Conservation (phyloP, 1,140 invertebrate genomes). For the Drosophila obscura region DNA sequence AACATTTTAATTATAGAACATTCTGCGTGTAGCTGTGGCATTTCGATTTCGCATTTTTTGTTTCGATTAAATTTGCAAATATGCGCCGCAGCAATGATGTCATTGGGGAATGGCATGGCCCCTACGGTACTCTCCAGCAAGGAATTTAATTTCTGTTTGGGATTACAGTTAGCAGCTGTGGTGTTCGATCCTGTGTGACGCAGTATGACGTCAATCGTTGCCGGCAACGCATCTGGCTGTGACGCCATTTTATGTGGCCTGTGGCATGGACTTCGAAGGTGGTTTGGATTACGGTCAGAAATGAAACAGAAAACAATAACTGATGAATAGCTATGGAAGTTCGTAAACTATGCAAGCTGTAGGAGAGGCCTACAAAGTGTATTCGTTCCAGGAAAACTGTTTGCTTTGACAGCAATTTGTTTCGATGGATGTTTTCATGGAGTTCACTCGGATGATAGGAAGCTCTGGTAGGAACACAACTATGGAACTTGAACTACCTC, state of each 20-base stretch:
- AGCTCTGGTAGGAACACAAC: too few species aligned
- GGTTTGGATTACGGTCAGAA: too few species aligned
- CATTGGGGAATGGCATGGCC: too few species aligned
- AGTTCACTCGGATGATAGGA: too few species aligned
- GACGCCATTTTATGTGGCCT: slow-evolving; percentile 56
- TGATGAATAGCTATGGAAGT: slow-evolving; percentile 5
- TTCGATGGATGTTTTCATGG: too few species aligned
- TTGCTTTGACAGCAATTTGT: too few species aligned
- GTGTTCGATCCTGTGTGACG: slow-evolving; percentile 5
- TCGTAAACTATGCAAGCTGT: too few species aligned
- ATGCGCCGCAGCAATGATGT: slow-evolving; percentile 1
- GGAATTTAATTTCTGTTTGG: slow-evolving; percentile 18
- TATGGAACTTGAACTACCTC: too few species aligned
- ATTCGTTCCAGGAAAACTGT: too few species aligned
- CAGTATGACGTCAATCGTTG: slow-evolving; percentile 36
- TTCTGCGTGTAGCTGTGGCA: slow-evolving; percentile 62
- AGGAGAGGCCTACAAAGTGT: too few species aligned
- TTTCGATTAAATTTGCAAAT: slow-evolving; percentile 58
- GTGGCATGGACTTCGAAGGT: too few species aligned
- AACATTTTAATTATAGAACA: slow-evolving; percentile 68
- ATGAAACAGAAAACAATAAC: slow-evolving; percentile 5
- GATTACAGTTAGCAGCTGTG: slow-evolving; percentile 34
- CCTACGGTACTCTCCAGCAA: not conserved
- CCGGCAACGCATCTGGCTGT: slow-evolving; percentile 8
- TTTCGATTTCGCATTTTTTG: slow-evolving; percentile 42